A percentile compares a stretch with the other conserved stretches of the same genome.
Evolutionary conservation across 2,888 invertebrate species (phyloP).

Genomic region (Caenorhabditis angaria): DNA sequence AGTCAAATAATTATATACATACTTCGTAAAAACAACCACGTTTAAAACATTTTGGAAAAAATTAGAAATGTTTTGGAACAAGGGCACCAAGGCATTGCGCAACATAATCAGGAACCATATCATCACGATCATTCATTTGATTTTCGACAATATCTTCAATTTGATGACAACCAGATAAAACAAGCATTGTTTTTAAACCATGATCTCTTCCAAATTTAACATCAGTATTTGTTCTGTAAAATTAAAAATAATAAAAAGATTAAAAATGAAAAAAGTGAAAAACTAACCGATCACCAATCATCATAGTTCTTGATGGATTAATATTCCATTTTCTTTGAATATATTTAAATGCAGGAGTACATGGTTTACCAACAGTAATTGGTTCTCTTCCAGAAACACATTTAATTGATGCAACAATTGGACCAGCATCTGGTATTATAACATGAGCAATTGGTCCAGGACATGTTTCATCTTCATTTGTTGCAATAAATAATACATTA

Average conservation of each 20-base stretch:
- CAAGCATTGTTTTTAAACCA: slow-evolving; percentile 88
- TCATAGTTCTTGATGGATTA: slow-evolving; percentile 83
- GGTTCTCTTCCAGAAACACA: slow-evolving; percentile 85
- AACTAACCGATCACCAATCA: slow-evolving; percentile 87
- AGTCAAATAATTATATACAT: slow-evolving; percentile 1
- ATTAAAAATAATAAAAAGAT: background rate
- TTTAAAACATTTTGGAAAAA: background rate
- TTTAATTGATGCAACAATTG: slow-evolving; percentile 85
- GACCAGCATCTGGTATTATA: slow-evolving; percentile 80
- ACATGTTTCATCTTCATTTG: slow-evolving; percentile 90
- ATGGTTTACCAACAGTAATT: slow-evolving; percentile 81
- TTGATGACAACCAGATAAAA: slow-evolving; percentile 74
- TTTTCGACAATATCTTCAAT: slow-evolving; percentile 63
- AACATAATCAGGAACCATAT: slow-evolving; percentile 70
- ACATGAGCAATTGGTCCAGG: slow-evolving; percentile 76
- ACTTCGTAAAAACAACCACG: background rate
- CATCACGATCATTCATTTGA: slow-evolving; percentile 59
- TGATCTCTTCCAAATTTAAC: slow-evolving; percentile 88
- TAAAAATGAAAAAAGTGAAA: background rate
- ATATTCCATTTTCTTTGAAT: slow-evolving; percentile 79
- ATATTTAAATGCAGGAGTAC: slow-evolving; percentile 82
- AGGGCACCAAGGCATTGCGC: slow-evolving; percentile 65
- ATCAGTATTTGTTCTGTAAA: slow-evolving; percentile 81
- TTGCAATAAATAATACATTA: slow-evolving; percentile 81
- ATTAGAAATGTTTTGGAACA: slow-evolving; percentile 40